Percentiles rank a stretch among this genome's conserved stretches.
These are phyloP conservation scores for Eumaeus atala DNA, from an alignment of 1,140 invertebrate genomes.

Conservation along the genomic window DNA sequence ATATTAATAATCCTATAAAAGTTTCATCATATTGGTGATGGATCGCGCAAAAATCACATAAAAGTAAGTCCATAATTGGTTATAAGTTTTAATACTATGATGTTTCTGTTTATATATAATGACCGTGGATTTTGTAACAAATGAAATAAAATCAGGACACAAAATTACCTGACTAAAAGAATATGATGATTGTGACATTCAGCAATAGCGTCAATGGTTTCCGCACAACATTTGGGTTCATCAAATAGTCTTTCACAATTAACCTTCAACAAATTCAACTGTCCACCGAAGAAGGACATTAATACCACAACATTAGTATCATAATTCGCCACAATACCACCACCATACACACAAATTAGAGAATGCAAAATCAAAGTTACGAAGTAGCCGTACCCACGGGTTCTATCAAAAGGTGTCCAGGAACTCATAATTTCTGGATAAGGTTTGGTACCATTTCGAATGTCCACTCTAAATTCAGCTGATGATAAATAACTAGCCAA, in stretches of 20 bases:
- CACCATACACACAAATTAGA: conserved; percentile 48
- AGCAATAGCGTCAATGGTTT: conserved; percentile 35
- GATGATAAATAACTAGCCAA: conserved; percentile 38
- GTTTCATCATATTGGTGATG: too few species aligned
- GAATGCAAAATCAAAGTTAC: conserved; percentile 34
- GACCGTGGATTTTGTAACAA: too few species aligned
- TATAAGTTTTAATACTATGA: too few species aligned
- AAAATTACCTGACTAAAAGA: conserved; percentile 41
- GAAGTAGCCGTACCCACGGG: conserved; percentile 37
- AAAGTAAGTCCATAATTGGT: too few species aligned
- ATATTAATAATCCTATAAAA: too few species aligned
- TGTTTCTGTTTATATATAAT: too few species aligned
- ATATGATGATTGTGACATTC: conserved; percentile 48
- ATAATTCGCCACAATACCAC: conserved; percentile 49
- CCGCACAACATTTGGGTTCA: conserved; percentile 26
- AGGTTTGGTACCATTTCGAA: conserved; percentile 31
- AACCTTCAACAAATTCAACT: conserved; percentile 39
- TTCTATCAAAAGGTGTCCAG: conserved; percentile 48
- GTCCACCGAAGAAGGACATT: conserved; percentile 56
- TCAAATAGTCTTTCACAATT: conserved; percentile 45
- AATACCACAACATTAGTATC: conserved; percentile 50
- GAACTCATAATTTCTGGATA: conserved; percentile 59
- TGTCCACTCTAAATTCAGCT: conserved; percentile 22
- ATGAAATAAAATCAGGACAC: too few species aligned
- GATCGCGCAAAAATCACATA: too few species aligned